phyloP scores from a whole-genome alignment of 2,888 invertebrate species.

The Tiphia femorata region DNA sequence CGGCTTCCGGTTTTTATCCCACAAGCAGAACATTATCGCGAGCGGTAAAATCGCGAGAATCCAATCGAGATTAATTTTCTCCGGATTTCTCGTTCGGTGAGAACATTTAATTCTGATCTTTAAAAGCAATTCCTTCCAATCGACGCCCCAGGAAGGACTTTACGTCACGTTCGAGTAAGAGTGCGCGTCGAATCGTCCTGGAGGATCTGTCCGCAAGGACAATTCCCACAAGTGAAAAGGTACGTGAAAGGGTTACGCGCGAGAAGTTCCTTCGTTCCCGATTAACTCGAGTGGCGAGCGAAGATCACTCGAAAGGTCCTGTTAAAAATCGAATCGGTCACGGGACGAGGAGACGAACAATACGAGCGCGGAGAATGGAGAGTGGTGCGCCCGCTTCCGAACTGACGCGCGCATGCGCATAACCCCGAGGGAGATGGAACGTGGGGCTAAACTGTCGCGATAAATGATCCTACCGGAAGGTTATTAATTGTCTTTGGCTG shows the following conservation, averaged over 20 bases:
- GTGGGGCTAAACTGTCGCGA: conserved; percentile 67
- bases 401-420: neutral
- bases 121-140: too few species aligned
- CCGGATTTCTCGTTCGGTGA: too few species aligned
- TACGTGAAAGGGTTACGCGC: conserved; percentile 38
- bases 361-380: conserved; percentile 25
- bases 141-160: too few species aligned
- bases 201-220: conserved; percentile 11
- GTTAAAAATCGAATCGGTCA: conserved; percentile 69
- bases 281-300: conserved; percentile 40
- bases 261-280: conserved; percentile 23
- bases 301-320: conserved; percentile 48
- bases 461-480: conserved; percentile 66
- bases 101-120: too few species aligned
- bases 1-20: too few species aligned
- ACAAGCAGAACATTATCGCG: too few species aligned
- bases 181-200: conserved; percentile 36
- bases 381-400: too few species aligned
- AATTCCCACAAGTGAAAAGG: conserved; percentile 38
- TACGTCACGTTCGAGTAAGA: neutral
- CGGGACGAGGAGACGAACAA: conserved; percentile 61
- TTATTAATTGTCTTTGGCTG: conserved; percentile 68
- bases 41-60: too few species aligned
- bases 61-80: too few species aligned
- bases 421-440: conserved; percentile 15